Base-by-base conservation (phyloP, 2,113 vertebrate species). In the Cisticola juncidis region DNA sequence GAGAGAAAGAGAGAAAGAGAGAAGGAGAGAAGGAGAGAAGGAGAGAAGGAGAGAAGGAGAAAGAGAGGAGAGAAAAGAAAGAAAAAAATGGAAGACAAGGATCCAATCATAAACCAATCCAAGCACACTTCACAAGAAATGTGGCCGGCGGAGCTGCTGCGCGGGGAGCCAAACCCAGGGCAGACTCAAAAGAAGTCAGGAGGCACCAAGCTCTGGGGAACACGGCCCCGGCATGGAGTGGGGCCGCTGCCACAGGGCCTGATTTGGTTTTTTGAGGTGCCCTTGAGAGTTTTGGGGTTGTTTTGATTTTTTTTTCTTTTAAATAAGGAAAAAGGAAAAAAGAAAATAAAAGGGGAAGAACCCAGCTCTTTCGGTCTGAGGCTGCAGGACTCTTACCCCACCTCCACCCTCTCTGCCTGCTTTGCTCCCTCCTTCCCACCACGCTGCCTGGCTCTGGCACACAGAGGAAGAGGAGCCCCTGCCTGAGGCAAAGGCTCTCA, bases 291-390 rank as follows among this genome's bases (percentile, higher is more conserved):
- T 88, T 72, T n/a, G 60, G 65, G 73, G 8, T 69, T 61, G 69
- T 74, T 90, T 94, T 81, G 42, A 44, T 22, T 38, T 28, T 51
- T n/a, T 61, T 54, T 66, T 89, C 65, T 86, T 35, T 88, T 50
- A 85, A 92, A 69, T 81, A 81, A 89, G 31, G 31, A 86, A 94
- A 95, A 80, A 76, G 4, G 19, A 62, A 66, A 82, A 77, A 81
- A 54, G 4, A 36, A 71, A 69, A 83, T 60, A 82, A 70, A 64
- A 40, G 86, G 58, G 96, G 98, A 98, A 98, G 98, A 98, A 98
- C 97, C 98, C 98, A 98, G 98, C 98, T 98, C 98, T 98, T 98
- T 98, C 97, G 51, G 88, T 97, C 96, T 91, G 97, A 98, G 97
- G 96, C 97, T 97, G 97, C 97, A 89, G 90, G 93, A 96, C 97